Conservation (phyloP, 1,140 invertebrate genomes). For the Diorhabda sublineata region DNA sequence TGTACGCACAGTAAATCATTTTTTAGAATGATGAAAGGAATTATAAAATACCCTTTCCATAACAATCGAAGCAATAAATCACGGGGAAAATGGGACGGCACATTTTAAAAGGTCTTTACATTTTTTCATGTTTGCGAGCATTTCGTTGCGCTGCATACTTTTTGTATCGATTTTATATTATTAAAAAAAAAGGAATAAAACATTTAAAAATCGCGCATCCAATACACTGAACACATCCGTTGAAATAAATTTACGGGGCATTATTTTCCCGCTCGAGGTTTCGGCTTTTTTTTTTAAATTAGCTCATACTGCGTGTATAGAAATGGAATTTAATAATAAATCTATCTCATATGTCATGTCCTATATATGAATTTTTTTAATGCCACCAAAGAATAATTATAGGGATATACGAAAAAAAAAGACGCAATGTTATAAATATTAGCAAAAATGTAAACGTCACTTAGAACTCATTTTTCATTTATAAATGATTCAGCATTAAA, state of each 20-base stretch:
- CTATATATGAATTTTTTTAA: slow-evolving; percentile 7
- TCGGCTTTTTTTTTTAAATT: slow-evolving; percentile 32
- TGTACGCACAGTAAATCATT: slow-evolving; percentile 2
- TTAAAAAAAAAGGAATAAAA: slow-evolving; percentile 26
- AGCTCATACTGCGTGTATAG: slow-evolving; percentile 28
- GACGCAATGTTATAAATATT: not conserved
- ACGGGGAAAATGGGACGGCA: slow-evolving; percentile 5
- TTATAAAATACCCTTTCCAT: slow-evolving; percentile 13
- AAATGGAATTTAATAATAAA: slow-evolving; percentile 35
- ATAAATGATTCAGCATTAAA: slow-evolving; percentile 28
- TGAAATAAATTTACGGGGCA: slow-evolving; percentile 26
- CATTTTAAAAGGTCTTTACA: slow-evolving; percentile 18
- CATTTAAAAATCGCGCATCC: slow-evolving; percentile 31
- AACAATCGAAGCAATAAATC: slow-evolving; percentile 11
- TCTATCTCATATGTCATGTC: slow-evolving; percentile 21
- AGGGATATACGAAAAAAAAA: not conserved
- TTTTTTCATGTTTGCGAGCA: slow-evolving; percentile 8
- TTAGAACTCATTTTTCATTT: slow-evolving; percentile 33
- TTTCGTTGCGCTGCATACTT: slow-evolving; percentile 16
- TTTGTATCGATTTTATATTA: slow-evolving; percentile 21
- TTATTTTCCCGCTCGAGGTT: slow-evolving; percentile 10
- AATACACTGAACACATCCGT: slow-evolving; percentile 31
- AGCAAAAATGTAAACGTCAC: slow-evolving; percentile 26
- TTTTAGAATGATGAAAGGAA: slow-evolving; percentile 6
- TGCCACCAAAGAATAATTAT: slow-evolving; percentile 1